Evolutionary conservation across 2,888 invertebrate species (phyloP), one percentile per base, ranked within the genome.

Genomic region (Beris chalybata): DNA sequence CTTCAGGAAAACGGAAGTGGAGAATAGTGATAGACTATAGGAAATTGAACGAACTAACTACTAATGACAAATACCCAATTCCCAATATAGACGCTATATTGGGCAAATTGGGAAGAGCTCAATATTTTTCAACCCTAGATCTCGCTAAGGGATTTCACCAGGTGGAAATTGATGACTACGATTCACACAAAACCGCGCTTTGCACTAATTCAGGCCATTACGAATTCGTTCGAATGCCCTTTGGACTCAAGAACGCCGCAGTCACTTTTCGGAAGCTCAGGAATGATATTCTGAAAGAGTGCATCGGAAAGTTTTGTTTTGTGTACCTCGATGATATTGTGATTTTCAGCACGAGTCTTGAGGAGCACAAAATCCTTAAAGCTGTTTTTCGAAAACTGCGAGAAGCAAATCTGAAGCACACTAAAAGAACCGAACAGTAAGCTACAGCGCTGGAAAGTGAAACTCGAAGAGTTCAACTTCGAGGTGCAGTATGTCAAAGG

Each of bases 361-460:
- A 44, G 44, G 44, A 44, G 44, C 44, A 44, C 3, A 44, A 22
- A 22, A 2, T 22, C 22, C 1, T 22, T 22, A 22, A 22, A 22
- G 22, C 3, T 22, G 22, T 22, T 22, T 22, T 22, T 22, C 1
- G 22, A 22, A 22, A 22, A 22, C 22, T 22, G 3, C 22, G 22
- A 22, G 22, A 22, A 22, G 22, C 22, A 22, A 22, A 22, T 3
- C 22, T 22, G 22, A 22, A 22, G 77, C 72, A 73, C 71, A 0
- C 47, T 78, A 0, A 79, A 79, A 71, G 77, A 79, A 11, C 78
- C 38, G 2, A 38, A 38, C 3, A 7, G 7, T 38, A 38, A 38
- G 3, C 5, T 38, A 38, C 38, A 38, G 77, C 0, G 79, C 2
- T 80, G 78, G 79, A 66, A 74, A 6, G 56, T 79, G 43, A 74